These are phyloP conservation scores for Spisula subtruncata DNA, from an alignment of 2,888 invertebrate species.

Conservation along the genomic window DNA sequence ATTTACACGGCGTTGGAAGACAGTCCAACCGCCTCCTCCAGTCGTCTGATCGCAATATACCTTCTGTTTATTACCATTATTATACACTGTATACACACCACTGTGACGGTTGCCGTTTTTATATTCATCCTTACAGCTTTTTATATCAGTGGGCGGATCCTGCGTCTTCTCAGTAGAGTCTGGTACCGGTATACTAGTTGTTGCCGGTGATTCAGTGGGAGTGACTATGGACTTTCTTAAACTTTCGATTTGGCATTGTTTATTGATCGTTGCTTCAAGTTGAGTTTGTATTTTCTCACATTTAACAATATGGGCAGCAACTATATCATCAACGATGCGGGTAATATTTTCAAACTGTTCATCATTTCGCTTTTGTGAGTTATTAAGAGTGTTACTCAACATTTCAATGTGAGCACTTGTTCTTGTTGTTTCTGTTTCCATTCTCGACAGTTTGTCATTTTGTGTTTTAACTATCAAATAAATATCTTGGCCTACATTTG, in stretches of 20 bases:
- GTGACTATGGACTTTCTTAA: background rate
- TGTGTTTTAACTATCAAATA: too few relatives aligned
- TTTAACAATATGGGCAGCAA: too few relatives aligned
- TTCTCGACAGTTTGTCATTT: too few relatives aligned
- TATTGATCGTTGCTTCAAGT: too few relatives aligned
- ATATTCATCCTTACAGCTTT: background rate
- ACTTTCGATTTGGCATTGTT: background rate
- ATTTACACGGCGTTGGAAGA: slow-evolving; percentile 34
- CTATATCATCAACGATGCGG: too few relatives aligned
- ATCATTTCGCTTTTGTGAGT: too few relatives aligned
- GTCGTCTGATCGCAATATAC: slow-evolving; percentile 52
- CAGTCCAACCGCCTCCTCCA: slow-evolving; percentile 54
- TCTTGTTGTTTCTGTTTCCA: too few relatives aligned
- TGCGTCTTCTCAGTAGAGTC: background rate
- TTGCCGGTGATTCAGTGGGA: background rate
- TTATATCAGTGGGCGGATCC: background rate
- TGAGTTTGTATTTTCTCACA: too few relatives aligned
- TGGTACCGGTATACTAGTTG: too few relatives aligned
- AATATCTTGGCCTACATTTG: background rate
- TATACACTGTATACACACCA: slow-evolving; percentile 7
- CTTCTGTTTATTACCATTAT: background rate
- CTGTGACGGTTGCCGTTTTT: background rate
- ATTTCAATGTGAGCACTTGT: too few relatives aligned
- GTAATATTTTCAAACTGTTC: too few relatives aligned
- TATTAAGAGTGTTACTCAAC: too few relatives aligned